Base-by-base conservation (phyloP, 2,797 vertebrate species). In the Gymnothorax reevesii region DNA sequence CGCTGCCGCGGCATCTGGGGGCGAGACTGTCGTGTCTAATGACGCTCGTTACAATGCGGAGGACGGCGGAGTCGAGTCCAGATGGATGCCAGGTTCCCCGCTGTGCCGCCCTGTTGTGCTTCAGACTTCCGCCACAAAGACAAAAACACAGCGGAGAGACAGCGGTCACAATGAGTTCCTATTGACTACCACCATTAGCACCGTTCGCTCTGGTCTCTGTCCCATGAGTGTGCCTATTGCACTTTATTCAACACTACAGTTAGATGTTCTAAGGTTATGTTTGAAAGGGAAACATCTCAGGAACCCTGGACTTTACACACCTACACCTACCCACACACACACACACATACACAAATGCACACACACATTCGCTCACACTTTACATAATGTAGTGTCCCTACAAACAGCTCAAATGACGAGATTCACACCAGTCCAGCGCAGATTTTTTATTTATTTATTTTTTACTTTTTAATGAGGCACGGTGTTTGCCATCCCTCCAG, bases 401-500 rank as follows among this genome's bases (percentile, higher is more conserved):
- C 33, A 64, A 3, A 33, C 25, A 7, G 73, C 42, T 77, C 71
- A 54, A 54, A 57, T 17, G 12, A 62, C 49, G 73, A 86, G 85
- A 92, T 91, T 91, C 86, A 90, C 89, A 89, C 84, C 82, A 89
- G 90, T 91, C 91, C 88, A 91, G 90, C 79, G 92, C 54, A 49
- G 3, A 8, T 92, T 94, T 92, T 91, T 89, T 42, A 42, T 42
- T 42, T 42, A 42, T 42, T 42, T 42, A 42, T 42, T 42, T 42
- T 42, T 15, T 89, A 84, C 85, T 92, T 88, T 85, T 91, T 93
- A 93, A 94, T 94, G 91, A 91, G 92, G 88, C 83, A 86, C 89
- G 10, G 89, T 92, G 88, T 92, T 92, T 94, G 86, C 89, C 88
- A 86, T 92, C 89, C 88, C 62, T 64, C 62, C 83, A 82, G 92